These are phyloP conservation scores for Jacana jacana DNA, from an alignment of 2,113 vertebrate genomes.

Conservation along the genomic window DNA sequence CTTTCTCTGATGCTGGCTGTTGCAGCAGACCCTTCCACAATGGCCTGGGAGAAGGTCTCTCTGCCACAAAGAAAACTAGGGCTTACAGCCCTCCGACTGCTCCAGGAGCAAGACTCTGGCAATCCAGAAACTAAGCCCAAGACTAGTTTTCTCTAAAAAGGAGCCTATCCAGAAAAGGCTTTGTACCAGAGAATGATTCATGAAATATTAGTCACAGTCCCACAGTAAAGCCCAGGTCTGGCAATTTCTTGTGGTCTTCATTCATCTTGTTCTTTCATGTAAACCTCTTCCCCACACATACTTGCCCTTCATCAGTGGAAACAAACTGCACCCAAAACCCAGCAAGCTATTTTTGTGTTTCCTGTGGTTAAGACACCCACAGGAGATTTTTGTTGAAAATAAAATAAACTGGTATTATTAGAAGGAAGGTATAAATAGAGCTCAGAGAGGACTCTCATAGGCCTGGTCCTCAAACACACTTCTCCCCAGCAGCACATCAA, in stretches of 20 bases:
- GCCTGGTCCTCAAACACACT: background rate
- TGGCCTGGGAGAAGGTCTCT: background rate
- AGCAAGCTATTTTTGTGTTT: background rate
- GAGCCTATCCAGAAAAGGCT: background rate
- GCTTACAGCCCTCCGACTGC: background rate
- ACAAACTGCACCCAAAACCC: background rate
- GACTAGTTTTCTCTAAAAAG: background rate
- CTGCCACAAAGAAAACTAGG: background rate
- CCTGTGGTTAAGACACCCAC: background rate
- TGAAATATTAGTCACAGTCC: background rate
- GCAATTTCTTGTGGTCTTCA: background rate
- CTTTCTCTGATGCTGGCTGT: background rate
- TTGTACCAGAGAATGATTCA: background rate
- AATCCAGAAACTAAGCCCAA: background rate
- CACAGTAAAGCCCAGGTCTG: background rate
- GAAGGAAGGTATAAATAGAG: background rate
- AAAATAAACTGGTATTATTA: background rate
- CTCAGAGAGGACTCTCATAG: background rate
- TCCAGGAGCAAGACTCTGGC: background rate
- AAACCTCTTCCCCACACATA: background rate
- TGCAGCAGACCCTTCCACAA: background rate
- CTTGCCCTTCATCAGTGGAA: background rate
- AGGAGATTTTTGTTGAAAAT: background rate
- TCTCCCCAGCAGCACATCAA: background rate
- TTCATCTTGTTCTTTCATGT: background rate